These are phyloP conservation scores for Acrobasis suavella DNA, from an alignment of 2,888 invertebrate species.

Conservation along the genomic window DNA sequence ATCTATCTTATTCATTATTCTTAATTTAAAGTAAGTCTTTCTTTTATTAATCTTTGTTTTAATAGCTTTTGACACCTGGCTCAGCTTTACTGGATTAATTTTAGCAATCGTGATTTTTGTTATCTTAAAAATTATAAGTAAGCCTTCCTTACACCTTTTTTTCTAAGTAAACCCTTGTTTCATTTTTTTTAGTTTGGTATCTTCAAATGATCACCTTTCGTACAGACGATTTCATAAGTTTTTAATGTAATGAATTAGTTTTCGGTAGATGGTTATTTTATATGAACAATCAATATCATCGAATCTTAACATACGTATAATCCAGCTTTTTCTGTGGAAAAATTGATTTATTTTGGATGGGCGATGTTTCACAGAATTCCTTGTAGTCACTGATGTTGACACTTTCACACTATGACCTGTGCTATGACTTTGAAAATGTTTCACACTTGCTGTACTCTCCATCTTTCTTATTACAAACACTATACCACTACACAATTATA, in stretches of 20 bases:
- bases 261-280: constrained; percentile 4
- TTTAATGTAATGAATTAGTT: not conserved
- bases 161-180: no score
- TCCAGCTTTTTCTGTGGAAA: constrained; percentile 21
- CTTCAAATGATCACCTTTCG: not conserved
- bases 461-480: not conserved
- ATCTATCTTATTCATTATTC: not conserved
- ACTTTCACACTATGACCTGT: not conserved
- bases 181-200: not conserved
- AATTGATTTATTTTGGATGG: constrained; percentile 16
- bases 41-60: no score
- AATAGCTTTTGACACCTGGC: no score
- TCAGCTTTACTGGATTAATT: no score
- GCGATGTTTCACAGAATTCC: constrained; percentile 13
- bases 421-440: constrained; percentile 3
- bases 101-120: no score
- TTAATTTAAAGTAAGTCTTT: not conserved
- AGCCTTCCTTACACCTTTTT: no score
- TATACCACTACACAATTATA: not conserved
- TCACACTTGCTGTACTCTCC: constrained; percentile 5
- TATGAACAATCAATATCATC: not conserved
- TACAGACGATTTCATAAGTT: not conserved
- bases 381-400: not conserved
- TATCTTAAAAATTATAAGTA: no score
- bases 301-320: constrained; percentile 17